Base-by-base conservation (phyloP, 2,888 invertebrate genomes). In the Agrilus biguttatus region DNA sequence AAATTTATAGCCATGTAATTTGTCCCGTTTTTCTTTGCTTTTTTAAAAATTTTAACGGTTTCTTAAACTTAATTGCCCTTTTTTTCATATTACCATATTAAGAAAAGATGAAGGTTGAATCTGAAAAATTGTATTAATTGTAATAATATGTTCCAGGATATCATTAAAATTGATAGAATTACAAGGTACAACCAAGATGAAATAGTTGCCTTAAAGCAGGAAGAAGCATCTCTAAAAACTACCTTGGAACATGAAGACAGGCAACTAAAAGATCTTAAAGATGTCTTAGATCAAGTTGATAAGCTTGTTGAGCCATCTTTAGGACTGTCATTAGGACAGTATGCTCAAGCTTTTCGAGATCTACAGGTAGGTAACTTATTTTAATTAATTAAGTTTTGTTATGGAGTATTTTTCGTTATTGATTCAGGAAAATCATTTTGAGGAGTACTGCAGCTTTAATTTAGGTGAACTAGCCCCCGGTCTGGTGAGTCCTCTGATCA, bases 401-500 rank as follows among this genome's bases (percentile, higher is more conserved):
- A n/a, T n/a, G n/a, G n/a, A n/a, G n/a, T n/a, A n/a, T 35, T 21
- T 35, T 10, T 38, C 12, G 17, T 36, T 12, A 13, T 36, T 36
- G 17, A 58, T 75, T 6, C 67, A 80, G 65, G 69, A 73, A 1
- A 72, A 80, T 39, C 80, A 77, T 61, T 73, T 72, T 12, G 75
- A 79, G 33, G 89, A 89, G 57, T 96, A 90, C 65, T 80, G 82
- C 51, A 72, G 85, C 59, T 91, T 89, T 57, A 85, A 87, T 23
- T 65, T 96, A 28, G 83, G 83, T 2, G 78, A 84, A 42, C 70
- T 95, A 37, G 91, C 90, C 0, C 83, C 87, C 7, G 83, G 85
- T 47, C 74, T 91, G 1, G 83, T 92, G 2, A 82, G 84, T 8
- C 90, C 93, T 0, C 68, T 92, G 45, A 67, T 97, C 32, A 85